Base-by-base conservation (phyloP, 2,113 vertebrate genomes). In the Zingel zingel region DNA sequence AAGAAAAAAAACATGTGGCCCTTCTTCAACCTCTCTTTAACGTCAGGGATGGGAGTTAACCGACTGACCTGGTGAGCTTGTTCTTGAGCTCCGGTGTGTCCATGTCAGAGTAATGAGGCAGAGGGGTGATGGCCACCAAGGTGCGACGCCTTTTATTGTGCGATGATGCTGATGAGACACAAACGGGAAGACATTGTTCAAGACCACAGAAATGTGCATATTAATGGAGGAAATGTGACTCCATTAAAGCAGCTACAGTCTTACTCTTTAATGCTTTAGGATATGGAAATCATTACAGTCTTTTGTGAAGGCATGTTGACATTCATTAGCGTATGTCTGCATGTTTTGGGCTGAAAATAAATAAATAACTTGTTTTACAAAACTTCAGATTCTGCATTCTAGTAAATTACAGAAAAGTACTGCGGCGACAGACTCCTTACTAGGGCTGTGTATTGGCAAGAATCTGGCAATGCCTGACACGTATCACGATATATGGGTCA, bases 61-160 rank as follows among this genome's bases (percentile, higher is more conserved):
- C 7, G 0, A 82, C 96, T 86, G 10, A 99, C 98, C 96, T 97
- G 83, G 94, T 94, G 86, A 99, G 92, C 79, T 96, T 97, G 88
- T 95, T 97, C 95, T 97, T 99, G 64, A 99, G 96, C 27, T 97
- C 93, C 0, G 98, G 98, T 0, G 98, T 99, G 92, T 98, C 97
- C 98, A 99, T 97, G 78, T 97, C 95, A 2, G 98, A 99, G 87
- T 96, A 99, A 73, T 93, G 80, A 23, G 98, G 97, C 96, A 97
- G 95, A 0, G 98, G 98, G 3, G 98, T 98, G 87, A 97, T 85
- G 39, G 98, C 96, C 66, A 95, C 95, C 91, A 93, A 61, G 0
- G 94, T 88, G 50, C 71, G 58, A 3, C 58, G 75, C 36, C 79
- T 78, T 18, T 86, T 96, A 77, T 82, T 93, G 57, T 18, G 86